A percentile compares a stretch with the other conserved stretches of the same genome.
Conservation (phyloP, 2,888 invertebrate genomes). For the Clitarchus hookeri region DNA sequence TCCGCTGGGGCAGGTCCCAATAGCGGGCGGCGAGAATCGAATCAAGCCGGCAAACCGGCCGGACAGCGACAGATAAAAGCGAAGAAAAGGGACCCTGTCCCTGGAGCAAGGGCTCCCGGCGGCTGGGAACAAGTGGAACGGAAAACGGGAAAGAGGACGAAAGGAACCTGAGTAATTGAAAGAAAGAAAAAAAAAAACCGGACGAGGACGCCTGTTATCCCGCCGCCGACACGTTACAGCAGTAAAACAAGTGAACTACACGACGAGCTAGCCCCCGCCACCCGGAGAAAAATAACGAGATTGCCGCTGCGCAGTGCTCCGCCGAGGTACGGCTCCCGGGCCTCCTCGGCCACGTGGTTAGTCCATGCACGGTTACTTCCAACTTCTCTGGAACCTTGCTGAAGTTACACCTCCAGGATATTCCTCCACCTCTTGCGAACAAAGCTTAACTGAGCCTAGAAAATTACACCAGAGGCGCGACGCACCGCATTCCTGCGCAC, state of each 20-base stretch:
- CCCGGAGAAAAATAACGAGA: background rate
- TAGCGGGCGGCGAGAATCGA: slow-evolving; percentile 20
- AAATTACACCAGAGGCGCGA: too few species aligned
- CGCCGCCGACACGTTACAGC: background rate
- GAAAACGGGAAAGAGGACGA: background rate
- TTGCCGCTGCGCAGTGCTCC: too few species aligned
- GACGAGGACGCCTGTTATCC: background rate
- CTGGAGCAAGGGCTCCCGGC: background rate
- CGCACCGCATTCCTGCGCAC: too few species aligned
- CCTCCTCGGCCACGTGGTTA: too few species aligned
- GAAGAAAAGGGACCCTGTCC: background rate
- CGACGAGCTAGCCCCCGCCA: background rate
- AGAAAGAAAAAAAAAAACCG: background rate
- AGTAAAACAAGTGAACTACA: slow-evolving; percentile 10
- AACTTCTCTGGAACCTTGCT: too few species aligned
- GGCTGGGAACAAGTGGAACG: background rate
- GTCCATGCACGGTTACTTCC: too few species aligned
- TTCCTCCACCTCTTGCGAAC: too few species aligned
- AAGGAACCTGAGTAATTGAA: slow-evolving; percentile 14
- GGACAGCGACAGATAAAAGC: background rate
- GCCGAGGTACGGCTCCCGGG: too few species aligned
- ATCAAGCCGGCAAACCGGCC: slow-evolving; percentile 8
- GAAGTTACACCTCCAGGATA: too few species aligned
- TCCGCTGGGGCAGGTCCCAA: slow-evolving; percentile 10
- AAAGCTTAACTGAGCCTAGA: too few species aligned